phyloP scores from a whole-genome alignment of 2,113 vertebrate genomes.

The Brienomyrus brachyistius region DNA sequence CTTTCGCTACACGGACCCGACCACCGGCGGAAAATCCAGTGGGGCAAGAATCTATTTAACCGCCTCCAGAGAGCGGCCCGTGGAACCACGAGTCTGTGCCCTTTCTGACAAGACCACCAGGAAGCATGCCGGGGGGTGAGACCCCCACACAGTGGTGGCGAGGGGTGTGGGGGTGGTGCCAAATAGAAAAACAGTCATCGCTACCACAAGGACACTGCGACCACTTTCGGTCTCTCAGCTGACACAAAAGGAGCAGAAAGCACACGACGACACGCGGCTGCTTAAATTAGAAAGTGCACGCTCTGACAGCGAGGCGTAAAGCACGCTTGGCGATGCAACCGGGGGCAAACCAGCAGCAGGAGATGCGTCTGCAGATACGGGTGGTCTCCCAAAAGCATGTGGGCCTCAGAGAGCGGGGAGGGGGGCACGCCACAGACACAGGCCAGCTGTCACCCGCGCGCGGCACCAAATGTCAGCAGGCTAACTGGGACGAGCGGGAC shows the following conservation, averaged over 20 bases:
- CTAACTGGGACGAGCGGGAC: background rate
- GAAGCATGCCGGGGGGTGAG: background rate
- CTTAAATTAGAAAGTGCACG: background rate
- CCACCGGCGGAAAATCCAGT: background rate
- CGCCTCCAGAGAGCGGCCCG: background rate
- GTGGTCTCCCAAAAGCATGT: slow-evolving; percentile 14
- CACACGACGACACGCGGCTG: background rate
- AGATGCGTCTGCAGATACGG: background rate
- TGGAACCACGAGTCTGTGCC: background rate
- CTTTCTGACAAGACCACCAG: slow-evolving; percentile 10
- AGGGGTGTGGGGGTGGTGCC: background rate
- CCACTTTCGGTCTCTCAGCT: background rate
- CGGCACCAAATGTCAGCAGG: slow-evolving; percentile 14
- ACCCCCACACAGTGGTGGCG: background rate
- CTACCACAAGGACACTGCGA: too few relatives aligned
- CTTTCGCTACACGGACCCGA: background rate
- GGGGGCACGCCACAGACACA: background rate
- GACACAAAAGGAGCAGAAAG: background rate
- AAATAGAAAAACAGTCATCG: background rate
- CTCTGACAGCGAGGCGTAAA: background rate
- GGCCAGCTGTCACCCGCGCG: slow-evolving; percentile 10
- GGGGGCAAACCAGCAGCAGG: background rate
- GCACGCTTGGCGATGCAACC: background rate
- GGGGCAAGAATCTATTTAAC: background rate
- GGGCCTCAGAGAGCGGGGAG: background rate